phyloP scores from a whole-genome alignment of 2,888 invertebrate genomes.

The Zaprionus lineosus region DNA sequence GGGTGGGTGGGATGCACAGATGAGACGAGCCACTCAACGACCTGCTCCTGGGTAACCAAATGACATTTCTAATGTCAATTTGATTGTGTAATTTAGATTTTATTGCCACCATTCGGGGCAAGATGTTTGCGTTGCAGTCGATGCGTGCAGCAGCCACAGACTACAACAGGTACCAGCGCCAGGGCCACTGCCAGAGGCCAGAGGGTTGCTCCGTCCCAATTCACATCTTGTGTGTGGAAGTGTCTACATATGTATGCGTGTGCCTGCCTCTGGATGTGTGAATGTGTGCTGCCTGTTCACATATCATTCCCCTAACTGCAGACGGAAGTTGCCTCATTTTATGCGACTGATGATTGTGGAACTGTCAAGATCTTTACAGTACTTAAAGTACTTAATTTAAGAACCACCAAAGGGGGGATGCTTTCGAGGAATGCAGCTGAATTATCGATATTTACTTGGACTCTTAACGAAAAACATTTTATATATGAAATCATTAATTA shows the following conservation, averaged over 20 bases:
- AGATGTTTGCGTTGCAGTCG: conserved; percentile 44
- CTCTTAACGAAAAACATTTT: too few species aligned
- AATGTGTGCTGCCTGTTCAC: conserved; percentile 40
- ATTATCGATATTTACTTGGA: too few species aligned
- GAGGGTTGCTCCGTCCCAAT: conserved; percentile 3
- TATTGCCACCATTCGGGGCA: conserved; percentile 55
- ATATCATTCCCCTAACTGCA: conserved; percentile 33
- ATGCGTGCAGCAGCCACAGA: conserved; percentile 34
- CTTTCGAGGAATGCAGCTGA: too few species aligned
- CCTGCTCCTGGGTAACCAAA: conserved; percentile 33
- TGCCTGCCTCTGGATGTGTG: too few species aligned
- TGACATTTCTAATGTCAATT: conserved; percentile 71
- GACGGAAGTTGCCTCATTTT: conserved; percentile 67
- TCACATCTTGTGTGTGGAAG: too few species aligned
- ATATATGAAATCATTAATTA: too few species aligned
- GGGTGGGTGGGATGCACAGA: too few species aligned
- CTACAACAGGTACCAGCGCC: conserved; percentile 45
- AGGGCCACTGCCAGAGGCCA: neutral
- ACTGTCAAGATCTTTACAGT: conserved; percentile 8
- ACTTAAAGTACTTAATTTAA: too few species aligned
- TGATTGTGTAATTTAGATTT: conserved; percentile 73
- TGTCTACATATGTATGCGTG: neutral
- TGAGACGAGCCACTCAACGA: conserved; percentile 16
- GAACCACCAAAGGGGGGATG: too few species aligned
- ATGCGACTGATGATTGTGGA: conserved; percentile 43